Evolutionary conservation across 2,888 invertebrate genomes (phyloP), one percentile per base, ranked within the genome.

Genomic region (Oscheius sp.): DNA sequence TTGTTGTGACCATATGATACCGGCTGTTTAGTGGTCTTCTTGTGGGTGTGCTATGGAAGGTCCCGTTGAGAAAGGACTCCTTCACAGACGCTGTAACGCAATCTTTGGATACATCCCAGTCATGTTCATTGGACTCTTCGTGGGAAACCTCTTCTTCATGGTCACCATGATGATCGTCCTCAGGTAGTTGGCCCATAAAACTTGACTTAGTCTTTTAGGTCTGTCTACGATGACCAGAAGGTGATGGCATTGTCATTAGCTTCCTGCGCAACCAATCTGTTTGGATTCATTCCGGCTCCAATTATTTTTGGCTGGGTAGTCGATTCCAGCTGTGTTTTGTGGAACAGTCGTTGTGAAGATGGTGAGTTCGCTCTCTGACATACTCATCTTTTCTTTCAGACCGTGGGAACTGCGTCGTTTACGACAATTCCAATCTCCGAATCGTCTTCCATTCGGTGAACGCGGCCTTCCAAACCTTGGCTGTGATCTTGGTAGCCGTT

Each of bases 141-240:
- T 79, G n/a, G 86, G 86, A 55, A 86, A 86, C 58, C 74, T 86
- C 29, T 86, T 85, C 73, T 86, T 86, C 65, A 86, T 86, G 86
- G 79, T 81, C 5, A 86, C 85, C 33, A 85, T 86, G 86, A 84
- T 86, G 85, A 82, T 85, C 50, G 82, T 85, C 5, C 57, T 86
- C 42, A 77, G 85, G 85, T 82, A 55, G 42, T 58, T 3, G 2
- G 11, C 32, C n/a, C 9, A 29, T 13, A 35, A 7, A 7, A 32
- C 29, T 33, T 2, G 5, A n/a, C 21, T 13, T 37, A 33, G n/a
- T 59, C 48, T 73, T 81, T 55, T 66, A 84, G 86, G 70, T 82
- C 81, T 21, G 86, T 86, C 1, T 80, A 82, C 50, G 83, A 84
- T 60, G 85, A 86, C 13, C 76, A 84, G 73, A 83, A 84, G 72